These are phyloP conservation scores for Metacarcinus magister DNA, from an alignment of 2,888 invertebrate genomes.

Conservation along the genomic window DNA sequence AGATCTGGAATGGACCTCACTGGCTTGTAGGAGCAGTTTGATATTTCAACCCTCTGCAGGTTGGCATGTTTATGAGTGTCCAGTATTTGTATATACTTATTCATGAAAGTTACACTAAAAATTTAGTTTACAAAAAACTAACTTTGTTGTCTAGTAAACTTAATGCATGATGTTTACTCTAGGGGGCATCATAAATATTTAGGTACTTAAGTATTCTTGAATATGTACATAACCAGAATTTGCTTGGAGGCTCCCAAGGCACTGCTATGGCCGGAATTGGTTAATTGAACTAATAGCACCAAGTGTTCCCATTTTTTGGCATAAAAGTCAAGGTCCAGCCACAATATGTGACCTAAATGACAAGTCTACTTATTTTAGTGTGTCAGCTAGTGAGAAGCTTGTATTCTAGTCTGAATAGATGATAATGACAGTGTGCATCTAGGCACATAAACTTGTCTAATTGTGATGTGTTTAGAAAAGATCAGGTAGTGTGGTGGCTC, in stretches of 20 bases:
- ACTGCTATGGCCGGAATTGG: conserved; percentile 3
- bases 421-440: not conserved
- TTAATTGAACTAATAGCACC: not conserved
- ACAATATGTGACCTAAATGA: not conserved
- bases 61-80: not conserved
- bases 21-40: not conserved
- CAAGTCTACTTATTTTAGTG: not conserved
- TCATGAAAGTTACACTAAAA: conserved; percentile 6
- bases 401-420: not conserved
- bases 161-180: not conserved
- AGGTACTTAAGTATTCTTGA: not conserved
- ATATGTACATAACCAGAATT: not conserved
- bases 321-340: not conserved
- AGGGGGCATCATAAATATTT: not conserved
- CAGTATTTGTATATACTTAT: not conserved
- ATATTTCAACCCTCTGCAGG: not conserved
- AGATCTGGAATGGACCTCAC: no score
- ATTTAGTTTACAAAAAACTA: not conserved
- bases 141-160: not conserved
- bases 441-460: not conserved
- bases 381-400: not conserved
- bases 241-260: not conserved
- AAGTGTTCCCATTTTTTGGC: not conserved
- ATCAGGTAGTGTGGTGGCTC: not conserved
- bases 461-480: not conserved